Conservation (phyloP, 2,888 invertebrate genomes). For the Nipponacmea schrenckii region DNA sequence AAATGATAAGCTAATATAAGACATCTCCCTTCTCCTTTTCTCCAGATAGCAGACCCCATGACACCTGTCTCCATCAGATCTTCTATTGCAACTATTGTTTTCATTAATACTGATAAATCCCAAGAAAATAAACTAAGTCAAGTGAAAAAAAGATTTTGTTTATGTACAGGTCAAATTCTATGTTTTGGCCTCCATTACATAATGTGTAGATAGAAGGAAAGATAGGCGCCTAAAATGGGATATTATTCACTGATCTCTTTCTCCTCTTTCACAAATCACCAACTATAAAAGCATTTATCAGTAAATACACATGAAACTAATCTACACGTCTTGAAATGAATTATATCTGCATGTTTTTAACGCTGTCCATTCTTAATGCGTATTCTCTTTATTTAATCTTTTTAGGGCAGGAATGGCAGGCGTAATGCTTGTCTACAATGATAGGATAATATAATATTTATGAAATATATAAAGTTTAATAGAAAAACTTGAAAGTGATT, state of each 20-base stretch:
- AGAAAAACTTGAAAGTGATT: not conserved
- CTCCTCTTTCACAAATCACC: not conserved
- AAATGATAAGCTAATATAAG: conserved; percentile 6
- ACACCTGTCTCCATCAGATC: not conserved
- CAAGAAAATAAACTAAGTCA: not conserved
- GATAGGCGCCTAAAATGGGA: conserved; percentile 1
- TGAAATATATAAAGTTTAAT: not conserved
- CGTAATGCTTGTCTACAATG: conserved; percentile 2
- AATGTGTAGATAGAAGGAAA: not conserved
- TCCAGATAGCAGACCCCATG: not conserved
- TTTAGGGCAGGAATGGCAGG: conserved; percentile 1
- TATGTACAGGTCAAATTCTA: conserved; percentile 1
- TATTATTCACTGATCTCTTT: not conserved
- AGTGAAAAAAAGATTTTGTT: not conserved
- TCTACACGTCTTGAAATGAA: conserved; percentile 2
- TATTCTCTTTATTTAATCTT: not conserved
- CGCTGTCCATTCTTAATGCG: not conserved
- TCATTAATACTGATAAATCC: not conserved
- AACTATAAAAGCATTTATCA: conserved; percentile 6
- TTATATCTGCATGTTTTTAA: not conserved
- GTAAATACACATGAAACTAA: conserved; percentile 2
- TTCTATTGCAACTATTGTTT: conserved; percentile 1
- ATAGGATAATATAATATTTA: not conserved
- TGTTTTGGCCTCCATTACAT: conserved; percentile 3
- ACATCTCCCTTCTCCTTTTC: not conserved